Conservation (phyloP, 2,797 vertebrate species). For the Bufotes viridis region DNA sequence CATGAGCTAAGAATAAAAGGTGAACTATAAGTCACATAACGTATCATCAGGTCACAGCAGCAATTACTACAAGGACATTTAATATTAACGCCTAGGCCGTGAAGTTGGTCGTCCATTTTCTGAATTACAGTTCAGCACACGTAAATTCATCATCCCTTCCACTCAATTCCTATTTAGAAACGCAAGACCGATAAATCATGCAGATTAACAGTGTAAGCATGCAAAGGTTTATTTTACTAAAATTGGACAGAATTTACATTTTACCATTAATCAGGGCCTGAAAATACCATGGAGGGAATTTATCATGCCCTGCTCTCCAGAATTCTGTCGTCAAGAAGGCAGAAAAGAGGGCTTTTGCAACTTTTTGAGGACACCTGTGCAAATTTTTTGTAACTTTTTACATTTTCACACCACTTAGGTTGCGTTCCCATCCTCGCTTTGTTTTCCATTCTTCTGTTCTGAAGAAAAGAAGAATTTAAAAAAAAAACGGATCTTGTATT, state of each 20-base stretch:
- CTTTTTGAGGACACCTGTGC: too few species aligned
- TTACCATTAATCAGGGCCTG: background rate
- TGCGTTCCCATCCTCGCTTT: too few species aligned
- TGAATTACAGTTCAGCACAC: background rate
- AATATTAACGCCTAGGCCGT: background rate
- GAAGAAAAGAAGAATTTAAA: too few species aligned
- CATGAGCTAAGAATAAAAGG: slow-evolving; percentile 79
- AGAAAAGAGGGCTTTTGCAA: too few species aligned
- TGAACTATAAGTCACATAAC: background rate
- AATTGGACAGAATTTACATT: background rate
- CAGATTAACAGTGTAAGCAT: background rate
- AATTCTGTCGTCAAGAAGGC: too few species aligned
- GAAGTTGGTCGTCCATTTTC: background rate
- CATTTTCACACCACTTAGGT: too few species aligned
- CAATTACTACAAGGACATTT: slow-evolving; percentile 20
- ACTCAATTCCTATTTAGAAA: background rate
- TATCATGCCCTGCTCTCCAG: too few species aligned
- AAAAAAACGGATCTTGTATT: too few species aligned
- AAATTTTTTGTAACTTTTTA: too few species aligned
- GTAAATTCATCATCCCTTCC: background rate
- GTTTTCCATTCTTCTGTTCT: too few species aligned
- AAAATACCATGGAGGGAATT: background rate
- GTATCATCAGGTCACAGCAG: background rate
- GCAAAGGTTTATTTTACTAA: background rate
- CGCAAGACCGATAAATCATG: background rate